phyloP scores from a whole-genome alignment of 2,113 vertebrate species.

The Polyodon spathula region DNA sequence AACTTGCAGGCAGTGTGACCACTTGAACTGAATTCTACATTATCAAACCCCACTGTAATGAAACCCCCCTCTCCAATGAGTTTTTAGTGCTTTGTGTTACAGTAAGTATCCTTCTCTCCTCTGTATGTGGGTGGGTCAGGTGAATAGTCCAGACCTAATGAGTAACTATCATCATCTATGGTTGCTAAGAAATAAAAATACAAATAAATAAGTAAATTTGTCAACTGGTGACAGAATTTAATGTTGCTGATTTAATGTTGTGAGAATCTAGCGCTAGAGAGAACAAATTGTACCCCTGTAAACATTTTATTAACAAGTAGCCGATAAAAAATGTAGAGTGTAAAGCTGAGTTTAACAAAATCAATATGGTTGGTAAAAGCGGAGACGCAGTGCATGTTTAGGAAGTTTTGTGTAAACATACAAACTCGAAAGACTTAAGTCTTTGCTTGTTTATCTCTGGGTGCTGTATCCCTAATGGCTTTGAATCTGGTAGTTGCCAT shows the following conservation, averaged over 20 bases:
- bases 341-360: slow-evolving; percentile 6
- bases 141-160: too few species aligned
- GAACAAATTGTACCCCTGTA: too few species aligned
- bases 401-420: background rate
- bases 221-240: too few species aligned
- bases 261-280: too few species aligned
- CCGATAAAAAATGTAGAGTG: slow-evolving; percentile 5
- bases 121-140: too few species aligned
- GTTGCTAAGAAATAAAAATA: too few species aligned
- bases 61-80: too few species aligned
- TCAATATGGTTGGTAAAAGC: background rate
- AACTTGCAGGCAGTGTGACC: background rate
- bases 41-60: background rate
- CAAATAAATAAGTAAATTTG: too few species aligned
- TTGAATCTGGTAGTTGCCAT: slow-evolving; percentile 19
- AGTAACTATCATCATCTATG: too few species aligned
- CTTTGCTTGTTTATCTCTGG: background rate
- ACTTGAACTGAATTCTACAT: background rate
- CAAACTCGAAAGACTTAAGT: background rate
- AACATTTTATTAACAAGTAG: slow-evolving; percentile 22
- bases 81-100: too few species aligned
- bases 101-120: too few species aligned
- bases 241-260: too few species aligned
- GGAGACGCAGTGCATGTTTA: background rate
- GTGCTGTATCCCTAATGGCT: background rate